Evolutionary conservation across 1,140 invertebrate genomes (phyloP), one percentile per base, ranked within the genome.

Genomic region (Battus philenor): DNA sequence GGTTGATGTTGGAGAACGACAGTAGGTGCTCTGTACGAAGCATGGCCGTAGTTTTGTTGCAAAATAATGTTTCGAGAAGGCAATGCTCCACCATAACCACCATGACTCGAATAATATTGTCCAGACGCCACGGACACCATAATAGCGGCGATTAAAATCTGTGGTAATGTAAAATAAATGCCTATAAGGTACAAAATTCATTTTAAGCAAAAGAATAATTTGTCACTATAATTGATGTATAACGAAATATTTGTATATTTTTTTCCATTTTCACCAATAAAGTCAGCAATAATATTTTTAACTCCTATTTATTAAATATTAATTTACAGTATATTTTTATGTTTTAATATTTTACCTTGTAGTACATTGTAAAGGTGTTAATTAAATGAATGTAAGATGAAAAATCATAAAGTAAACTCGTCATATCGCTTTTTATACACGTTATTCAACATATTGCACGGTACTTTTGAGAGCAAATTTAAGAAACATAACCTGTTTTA

Each of bases 11-110:
- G 30, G 9, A 32, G 8, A 12, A 45, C n/a, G 6, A 20, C 13
- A 18, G 38, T 26, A n/a, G 47, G 36, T 16, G 36, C 47, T 11
- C 18, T 33, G 30, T 20, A 6, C 9, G 32, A 7, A 1, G 16
- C 17, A n/a, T 27, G 27, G 5, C 16, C 26, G 5, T 41, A 36
- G 10, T 48, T 36, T 16, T 36, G 33, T 4, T 36, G 61, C 2
- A 54, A 47, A 2, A 54, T 48, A 22, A 75, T 59, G 33, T 58
- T 54, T 41, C 69, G 66, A 3, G 68, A 65, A 0, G 71, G 71
- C 16, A 59, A 59, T 0, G 68, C 70, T 9, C 63, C 58, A 0
- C 53, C 59, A 24, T 68, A 58, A 5, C 50, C 60, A 12, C 32
- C 51, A 15, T 52, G 18, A 15, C 39, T 26, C 2, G 18, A 20